A percentile compares a stretch with the other conserved stretches of the same genome.
Conservation (phyloP, 2,797 vertebrate species). For the Phyllotis vaccarum region DNA sequence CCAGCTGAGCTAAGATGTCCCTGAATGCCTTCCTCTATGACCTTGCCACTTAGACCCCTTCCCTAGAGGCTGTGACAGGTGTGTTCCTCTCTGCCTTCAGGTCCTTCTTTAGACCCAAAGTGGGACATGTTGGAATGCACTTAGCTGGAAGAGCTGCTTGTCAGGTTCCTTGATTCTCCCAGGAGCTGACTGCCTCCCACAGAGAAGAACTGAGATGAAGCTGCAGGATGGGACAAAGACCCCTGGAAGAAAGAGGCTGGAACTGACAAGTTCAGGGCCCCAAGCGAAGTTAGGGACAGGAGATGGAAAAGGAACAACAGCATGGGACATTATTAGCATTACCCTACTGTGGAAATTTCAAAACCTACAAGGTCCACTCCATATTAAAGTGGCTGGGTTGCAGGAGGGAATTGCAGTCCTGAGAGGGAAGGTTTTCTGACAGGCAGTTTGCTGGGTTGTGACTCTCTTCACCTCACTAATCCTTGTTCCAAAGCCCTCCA, state of each 20-base stretch:
- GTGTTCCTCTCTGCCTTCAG: not conserved
- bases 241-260: not conserved
- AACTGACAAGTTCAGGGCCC: not conserved
- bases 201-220: not conserved
- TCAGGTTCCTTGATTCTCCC: not conserved
- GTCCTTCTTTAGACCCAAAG: not conserved
- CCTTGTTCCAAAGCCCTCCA: constrained; percentile 15
- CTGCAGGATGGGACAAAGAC: not conserved
- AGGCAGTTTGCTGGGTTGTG: not conserved
- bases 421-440: not conserved
- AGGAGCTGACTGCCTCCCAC: not conserved
- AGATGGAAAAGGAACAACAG: not conserved
- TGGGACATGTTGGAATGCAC: not conserved
- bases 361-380: not conserved
- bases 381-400: too few species aligned
- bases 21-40: not conserved
- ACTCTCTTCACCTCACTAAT: not conserved
- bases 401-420: fast-evolving
- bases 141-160: not conserved
- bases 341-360: not conserved
- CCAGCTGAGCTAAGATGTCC: not conserved
- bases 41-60: not conserved
- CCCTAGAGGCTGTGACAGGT: not conserved
- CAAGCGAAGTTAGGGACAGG: not conserved
- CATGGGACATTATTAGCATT: not conserved